A percentile compares a stretch with the other conserved stretches of the same genome.
Evolutionary conservation across 2,888 invertebrate species (phyloP).

Genomic region (Yponomeuta cagnagella): DNA sequence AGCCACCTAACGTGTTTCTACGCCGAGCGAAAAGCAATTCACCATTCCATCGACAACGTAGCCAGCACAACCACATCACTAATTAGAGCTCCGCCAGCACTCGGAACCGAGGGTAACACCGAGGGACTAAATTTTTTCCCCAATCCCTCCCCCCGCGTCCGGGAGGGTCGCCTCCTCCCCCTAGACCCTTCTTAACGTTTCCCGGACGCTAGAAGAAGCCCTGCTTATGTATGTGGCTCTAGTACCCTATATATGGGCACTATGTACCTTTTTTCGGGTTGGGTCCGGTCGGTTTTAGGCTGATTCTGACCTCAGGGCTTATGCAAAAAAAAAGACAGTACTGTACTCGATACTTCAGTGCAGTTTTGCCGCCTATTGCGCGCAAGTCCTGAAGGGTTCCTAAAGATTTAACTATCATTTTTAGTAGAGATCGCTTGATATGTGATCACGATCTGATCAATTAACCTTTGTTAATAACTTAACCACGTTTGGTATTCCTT

Average conservation of each 20-base stretch:
- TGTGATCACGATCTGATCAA: no score
- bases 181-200: slow-evolving; percentile 70
- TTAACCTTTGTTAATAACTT: no score
- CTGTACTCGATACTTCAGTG: no score
- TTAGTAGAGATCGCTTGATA: no score
- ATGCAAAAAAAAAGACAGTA: not conserved
- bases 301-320: slow-evolving; percentile 28
- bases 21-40: slow-evolving; percentile 5
- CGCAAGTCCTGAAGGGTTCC: no score
- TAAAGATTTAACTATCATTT: no score
- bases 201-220: slow-evolving; percentile 67
- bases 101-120: slow-evolving; percentile 68
- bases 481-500: no score
- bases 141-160: slow-evolving; percentile 45
- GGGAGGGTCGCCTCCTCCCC: slow-evolving; percentile 55
- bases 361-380: no score
- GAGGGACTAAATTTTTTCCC: slow-evolving; percentile 67
- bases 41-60: slow-evolving; percentile 15
- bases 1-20: no score
- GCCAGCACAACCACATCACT: slow-evolving; percentile 66
- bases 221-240: slow-evolving; percentile 63
- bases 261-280: slow-evolving; percentile 73
- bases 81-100: slow-evolving; percentile 54
- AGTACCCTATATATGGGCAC: slow-evolving; percentile 44
- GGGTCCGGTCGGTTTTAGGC: slow-evolving; percentile 54